Evolutionary conservation across 1,140 invertebrate species (phyloP).

Genomic region (Cotesia vestalis): DNA sequence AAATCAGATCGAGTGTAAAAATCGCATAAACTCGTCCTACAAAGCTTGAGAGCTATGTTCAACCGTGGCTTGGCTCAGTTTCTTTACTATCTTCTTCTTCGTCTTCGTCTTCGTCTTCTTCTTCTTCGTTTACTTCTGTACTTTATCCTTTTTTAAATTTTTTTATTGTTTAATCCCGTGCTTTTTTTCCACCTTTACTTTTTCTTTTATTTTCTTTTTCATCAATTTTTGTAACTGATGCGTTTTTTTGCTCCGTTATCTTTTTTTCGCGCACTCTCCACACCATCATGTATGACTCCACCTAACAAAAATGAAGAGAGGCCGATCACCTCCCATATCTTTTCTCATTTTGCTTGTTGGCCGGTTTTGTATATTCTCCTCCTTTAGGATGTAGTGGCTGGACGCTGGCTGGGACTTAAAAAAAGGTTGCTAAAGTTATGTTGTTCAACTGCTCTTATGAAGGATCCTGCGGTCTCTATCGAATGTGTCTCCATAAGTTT

Average conservation of each 20-base stretch:
- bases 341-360: conserved; percentile 61
- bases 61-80: conserved; percentile 33
- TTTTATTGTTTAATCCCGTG: conserved; percentile 30
- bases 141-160: conserved; percentile 39
- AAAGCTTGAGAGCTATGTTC: conserved; percentile 59
- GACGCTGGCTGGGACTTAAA: not conserved
- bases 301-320: conserved; percentile 52
- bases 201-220: conserved; percentile 39
- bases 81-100: conserved; percentile 15
- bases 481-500: conserved; percentile 41
- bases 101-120: conserved; percentile 15
- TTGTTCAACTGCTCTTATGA: conserved; percentile 58
- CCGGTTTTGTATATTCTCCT: not conserved
- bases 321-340: conserved; percentile 66
- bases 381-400: conserved; percentile 1
- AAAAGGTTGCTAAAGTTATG: conserved; percentile 54
- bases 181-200: conserved; percentile 32
- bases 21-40: conserved; percentile 67
- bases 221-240: conserved; percentile 28
- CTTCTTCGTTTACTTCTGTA: conserved; percentile 35
- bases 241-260: too few species aligned
- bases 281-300: conserved; percentile 57
- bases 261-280: conserved; percentile 50
- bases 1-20: conserved; percentile 69
- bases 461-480: conserved; percentile 59